Evolutionary conservation across 2,888 invertebrate species (phyloP).

Genomic region (Troglohyphantes excavatus): DNA sequence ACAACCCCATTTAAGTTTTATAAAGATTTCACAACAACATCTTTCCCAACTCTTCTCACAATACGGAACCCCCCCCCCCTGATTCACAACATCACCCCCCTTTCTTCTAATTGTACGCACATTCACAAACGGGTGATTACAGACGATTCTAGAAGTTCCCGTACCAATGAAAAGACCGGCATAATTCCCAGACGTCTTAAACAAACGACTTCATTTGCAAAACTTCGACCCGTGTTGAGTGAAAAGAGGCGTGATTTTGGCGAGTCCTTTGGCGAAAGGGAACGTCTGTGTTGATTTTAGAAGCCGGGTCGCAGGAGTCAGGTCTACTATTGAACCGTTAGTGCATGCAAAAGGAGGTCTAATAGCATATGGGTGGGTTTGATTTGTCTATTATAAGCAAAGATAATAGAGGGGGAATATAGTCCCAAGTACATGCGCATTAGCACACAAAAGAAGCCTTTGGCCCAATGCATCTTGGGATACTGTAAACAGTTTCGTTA

Average conservation of each 20-base stretch:
- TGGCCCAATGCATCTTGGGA: too few species aligned
- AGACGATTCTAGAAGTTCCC: background rate
- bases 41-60: too few species aligned
- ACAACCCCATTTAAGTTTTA: too few species aligned
- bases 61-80: too few species aligned
- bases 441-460: too few species aligned
- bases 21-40: too few species aligned
- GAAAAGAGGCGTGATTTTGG: slow-evolving; percentile 20
- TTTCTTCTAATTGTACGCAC: background rate
- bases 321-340: background rate
- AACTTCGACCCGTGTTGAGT: background rate
- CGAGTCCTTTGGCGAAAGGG: slow-evolving; percentile 16
- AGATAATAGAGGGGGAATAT: too few species aligned
- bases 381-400: slow-evolving; percentile 47
- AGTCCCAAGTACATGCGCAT: slow-evolving; percentile 19
- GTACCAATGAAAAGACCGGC: background rate
- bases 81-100: too few species aligned
- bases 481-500: too few species aligned
- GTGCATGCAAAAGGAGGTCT: background rate
- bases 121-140: slow-evolving; percentile 21
- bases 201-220: slow-evolving; percentile 36
- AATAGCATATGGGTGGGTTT: slow-evolving; percentile 27
- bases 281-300: slow-evolving; percentile 45
- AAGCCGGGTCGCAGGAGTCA: background rate
- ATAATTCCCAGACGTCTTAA: background rate